Evolutionary conservation across 2,797 vertebrate genomes (phyloP).

Genomic region (Hoplostethus mediterraneus): DNA sequence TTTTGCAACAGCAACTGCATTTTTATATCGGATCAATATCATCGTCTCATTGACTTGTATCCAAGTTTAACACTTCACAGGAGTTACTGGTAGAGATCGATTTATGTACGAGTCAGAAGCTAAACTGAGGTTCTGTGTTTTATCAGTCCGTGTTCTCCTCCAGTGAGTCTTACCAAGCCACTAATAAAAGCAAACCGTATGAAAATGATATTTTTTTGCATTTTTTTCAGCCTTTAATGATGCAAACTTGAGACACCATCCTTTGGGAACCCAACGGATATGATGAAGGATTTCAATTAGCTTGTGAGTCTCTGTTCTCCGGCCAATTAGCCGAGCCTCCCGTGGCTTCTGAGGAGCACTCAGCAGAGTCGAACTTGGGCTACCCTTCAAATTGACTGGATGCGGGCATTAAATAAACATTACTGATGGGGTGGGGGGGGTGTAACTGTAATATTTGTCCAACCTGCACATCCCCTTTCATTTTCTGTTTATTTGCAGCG

Average conservation of each 20-base stretch:
- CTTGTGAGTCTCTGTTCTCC: constrained; percentile 63
- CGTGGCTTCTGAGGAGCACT: constrained; percentile 56
- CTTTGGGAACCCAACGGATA: constrained; percentile 52
- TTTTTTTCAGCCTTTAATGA: constrained; percentile 61
- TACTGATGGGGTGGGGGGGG: constrained; percentile 36
- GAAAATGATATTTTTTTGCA: constrained; percentile 52
- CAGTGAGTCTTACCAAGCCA: neutral
- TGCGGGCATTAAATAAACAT: constrained; percentile 58
- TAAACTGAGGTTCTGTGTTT: no score
- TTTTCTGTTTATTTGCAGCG: neutral
- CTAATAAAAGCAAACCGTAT: constrained; percentile 28
- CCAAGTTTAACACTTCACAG: no score
- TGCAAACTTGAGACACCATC: constrained; percentile 66
- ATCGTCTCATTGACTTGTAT: no score
- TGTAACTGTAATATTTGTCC: constrained; percentile 28
- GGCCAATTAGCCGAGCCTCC: constrained; percentile 72
- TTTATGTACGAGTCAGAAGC: no score
- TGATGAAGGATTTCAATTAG: constrained; percentile 70
- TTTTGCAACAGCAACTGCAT: no score
- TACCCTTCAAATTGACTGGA: constrained; percentile 55
- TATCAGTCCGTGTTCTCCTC: no score
- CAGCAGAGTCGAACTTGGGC: constrained; percentile 49
- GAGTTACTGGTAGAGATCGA: no score
- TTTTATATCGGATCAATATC: no score
- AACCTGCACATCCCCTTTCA: constrained; percentile 5